These are phyloP conservation scores for Cotesia typhae DNA, from an alignment of 1,140 invertebrate genomes.

Conservation along the genomic window DNA sequence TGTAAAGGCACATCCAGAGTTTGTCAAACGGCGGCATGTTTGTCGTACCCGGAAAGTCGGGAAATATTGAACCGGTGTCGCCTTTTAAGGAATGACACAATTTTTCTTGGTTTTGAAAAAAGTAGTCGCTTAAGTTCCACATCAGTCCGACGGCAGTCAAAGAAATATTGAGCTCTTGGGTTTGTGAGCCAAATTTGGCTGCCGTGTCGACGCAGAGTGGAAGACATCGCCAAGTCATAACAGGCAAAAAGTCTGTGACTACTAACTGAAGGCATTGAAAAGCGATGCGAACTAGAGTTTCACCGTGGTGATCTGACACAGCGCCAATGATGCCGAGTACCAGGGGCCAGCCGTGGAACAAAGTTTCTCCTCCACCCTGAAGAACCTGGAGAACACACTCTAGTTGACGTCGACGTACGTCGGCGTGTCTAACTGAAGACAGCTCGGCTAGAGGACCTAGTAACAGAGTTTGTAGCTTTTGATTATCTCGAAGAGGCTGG, in stretches of 20 bases:
- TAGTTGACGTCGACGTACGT: conserved; percentile 93
- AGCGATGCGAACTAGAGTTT: conserved; percentile 89
- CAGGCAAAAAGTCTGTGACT: conserved; percentile 93
- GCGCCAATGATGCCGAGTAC: conserved; percentile 94
- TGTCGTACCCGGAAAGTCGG: conserved; percentile 83
- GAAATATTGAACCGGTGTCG: conserved; percentile 75
- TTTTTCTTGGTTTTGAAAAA: conserved; percentile 94
- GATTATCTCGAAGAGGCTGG: conserved; percentile 84
- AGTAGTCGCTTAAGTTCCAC: conserved; percentile 98
- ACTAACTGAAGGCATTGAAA: conserved; percentile 97
- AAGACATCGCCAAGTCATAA: conserved; percentile 88
- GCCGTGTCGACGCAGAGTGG: conserved; percentile 93
- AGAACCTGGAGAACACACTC: conserved; percentile 94
- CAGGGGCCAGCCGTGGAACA: conserved; percentile 93
- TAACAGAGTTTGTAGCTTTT: conserved; percentile 86
- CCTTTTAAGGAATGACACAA: conserved; percentile 76
- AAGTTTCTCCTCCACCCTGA: conserved; percentile 89
- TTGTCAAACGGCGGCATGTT: conserved; percentile 91
- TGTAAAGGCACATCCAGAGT: conserved; percentile 95
- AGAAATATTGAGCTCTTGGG: conserved; percentile 96
- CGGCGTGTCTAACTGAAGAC: conserved; percentile 86
- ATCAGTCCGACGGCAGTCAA: conserved; percentile 96
- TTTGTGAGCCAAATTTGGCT: conserved; percentile 95
- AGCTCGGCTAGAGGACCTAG: conserved; percentile 90
- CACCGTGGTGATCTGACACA: conserved; percentile 91